These are phyloP conservation scores for Loris lydekkerianus DNA, from an alignment of 2,797 vertebrate genomes.

Conservation along the genomic window DNA sequence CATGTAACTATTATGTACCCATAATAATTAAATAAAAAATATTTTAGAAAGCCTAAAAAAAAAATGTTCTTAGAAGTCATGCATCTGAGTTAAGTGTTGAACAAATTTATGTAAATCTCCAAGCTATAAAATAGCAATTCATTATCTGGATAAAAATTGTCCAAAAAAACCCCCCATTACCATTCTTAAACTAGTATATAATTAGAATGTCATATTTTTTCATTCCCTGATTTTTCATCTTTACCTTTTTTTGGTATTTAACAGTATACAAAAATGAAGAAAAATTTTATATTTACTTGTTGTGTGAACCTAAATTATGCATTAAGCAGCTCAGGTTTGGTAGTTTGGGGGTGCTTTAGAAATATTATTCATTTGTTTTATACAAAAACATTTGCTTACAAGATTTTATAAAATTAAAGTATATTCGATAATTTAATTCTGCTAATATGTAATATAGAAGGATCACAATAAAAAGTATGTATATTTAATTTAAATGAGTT, in stretches of 20 bases:
- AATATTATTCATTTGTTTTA: constrained; percentile 56
- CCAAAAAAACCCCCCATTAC: not conserved
- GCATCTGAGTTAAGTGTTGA: constrained; percentile 56
- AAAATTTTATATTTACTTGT: constrained; percentile 58
- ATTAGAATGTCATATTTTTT: constrained; percentile 52
- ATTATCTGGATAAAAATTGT: constrained; percentile 58
- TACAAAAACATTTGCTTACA: constrained; percentile 34
- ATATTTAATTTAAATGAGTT: constrained; percentile 16
- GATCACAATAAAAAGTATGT: not conserved
- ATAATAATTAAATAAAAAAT: no score
- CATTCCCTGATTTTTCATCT: constrained; percentile 62
- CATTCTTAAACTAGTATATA: constrained; percentile 58
- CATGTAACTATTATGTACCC: no score
- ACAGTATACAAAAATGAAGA: constrained; percentile 29
- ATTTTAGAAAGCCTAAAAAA: no score
- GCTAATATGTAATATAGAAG: not conserved
- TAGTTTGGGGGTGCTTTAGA: not conserved
- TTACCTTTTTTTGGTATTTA: constrained; percentile 69
- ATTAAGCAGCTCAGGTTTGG: constrained; percentile 69
- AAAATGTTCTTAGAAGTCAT: constrained; percentile 62
- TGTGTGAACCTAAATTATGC: constrained; percentile 41
- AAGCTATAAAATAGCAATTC: constrained; percentile 64
- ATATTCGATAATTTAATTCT: not conserved
- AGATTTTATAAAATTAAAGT: constrained; percentile 7
- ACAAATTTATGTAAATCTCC: constrained; percentile 64